A percentile compares a stretch with the other conserved stretches of the same genome.
These are phyloP conservation scores for Rattus norvegicus DNA, from an alignment of 2,113 vertebrate species.

Conservation along the genomic window GRCr8 NC_086022.1:82622501-82623000, in stretches of 20 bases:
- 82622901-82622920: conserved; percentile 48
- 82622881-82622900: not conserved
- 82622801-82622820: not conserved
- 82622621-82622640: not conserved
- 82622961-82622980: not conserved
- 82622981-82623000: not conserved
- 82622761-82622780: not conserved
- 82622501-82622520: conserved; percentile 53
- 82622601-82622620: conserved; percentile 77
- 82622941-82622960: not conserved
- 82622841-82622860: not conserved
- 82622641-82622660: not conserved
- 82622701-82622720: not conserved
- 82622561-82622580: conserved; percentile 85
- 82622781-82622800: conserved; percentile 14
- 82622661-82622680: conserved; percentile 29
- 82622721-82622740: not conserved
- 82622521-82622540: conserved; percentile 79
- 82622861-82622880: not conserved
- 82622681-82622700: conserved; percentile 23
- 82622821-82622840: conserved; percentile 35
- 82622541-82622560: conserved; percentile 80
- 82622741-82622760: not conserved
- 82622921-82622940: not conserved
- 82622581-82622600: conserved; percentile 90